Percentiles rank a stretch among this genome's conserved stretches.
Conservation (phyloP, 2,113 vertebrate species). For the Prionailurus bengalensis region DNA sequence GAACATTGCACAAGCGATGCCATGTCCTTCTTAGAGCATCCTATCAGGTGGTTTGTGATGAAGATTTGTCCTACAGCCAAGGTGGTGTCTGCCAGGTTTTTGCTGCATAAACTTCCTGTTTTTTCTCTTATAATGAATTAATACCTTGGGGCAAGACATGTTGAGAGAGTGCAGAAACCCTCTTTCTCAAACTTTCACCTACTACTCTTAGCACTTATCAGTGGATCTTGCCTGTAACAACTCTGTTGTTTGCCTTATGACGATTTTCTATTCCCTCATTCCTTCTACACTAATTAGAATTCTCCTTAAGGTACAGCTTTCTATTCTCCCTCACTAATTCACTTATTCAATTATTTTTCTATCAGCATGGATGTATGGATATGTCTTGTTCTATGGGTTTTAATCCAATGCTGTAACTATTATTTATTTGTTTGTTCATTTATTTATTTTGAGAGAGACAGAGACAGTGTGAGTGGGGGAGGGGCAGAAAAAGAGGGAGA, state of each 20-base stretch:
- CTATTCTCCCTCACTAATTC: neutral
- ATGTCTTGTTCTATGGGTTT: neutral
- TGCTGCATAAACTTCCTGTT: neutral
- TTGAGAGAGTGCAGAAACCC: neutral
- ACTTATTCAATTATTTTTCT: neutral
- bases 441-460: neutral
- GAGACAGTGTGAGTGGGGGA: too few species aligned
- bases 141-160: neutral
- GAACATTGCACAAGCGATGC: neutral
- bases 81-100: neutral
- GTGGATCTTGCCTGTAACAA: neutral
- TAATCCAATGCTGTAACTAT: neutral
- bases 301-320: neutral
- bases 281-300: neutral
- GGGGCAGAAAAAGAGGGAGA: too few species aligned
- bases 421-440: constrained; percentile 1
- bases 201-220: neutral
- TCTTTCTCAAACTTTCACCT: neutral
- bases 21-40: neutral
- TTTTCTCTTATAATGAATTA: neutral
- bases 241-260: neutral
- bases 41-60: neutral
- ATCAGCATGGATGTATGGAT: neutral
- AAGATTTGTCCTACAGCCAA: neutral
- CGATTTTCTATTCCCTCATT: neutral